Conservation (phyloP, 1,140 invertebrate species). For the Orchesella cincta region DNA sequence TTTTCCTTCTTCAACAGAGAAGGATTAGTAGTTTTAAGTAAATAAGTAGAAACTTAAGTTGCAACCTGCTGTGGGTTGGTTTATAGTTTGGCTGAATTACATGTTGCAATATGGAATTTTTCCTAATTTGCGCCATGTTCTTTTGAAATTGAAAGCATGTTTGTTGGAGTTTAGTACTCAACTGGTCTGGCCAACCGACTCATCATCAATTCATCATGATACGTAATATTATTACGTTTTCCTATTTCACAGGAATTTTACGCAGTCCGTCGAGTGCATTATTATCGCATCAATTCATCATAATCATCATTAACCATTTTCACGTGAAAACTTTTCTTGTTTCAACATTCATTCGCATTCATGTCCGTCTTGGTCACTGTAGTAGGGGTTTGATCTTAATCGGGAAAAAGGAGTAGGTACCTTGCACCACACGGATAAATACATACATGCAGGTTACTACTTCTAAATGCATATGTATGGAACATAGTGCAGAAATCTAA, state of each 20-base stretch:
- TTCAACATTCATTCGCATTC: neutral
- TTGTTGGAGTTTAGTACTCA: no score
- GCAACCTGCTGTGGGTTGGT: neutral
- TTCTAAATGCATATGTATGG: no score
- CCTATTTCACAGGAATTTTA: no score
- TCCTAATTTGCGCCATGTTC: neutral
- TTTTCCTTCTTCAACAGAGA: neutral
- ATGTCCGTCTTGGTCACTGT: neutral
- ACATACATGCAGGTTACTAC: no score
- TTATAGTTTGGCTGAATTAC: neutral
- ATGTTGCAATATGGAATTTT: slow-evolving; percentile 24
- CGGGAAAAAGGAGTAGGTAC: neutral
- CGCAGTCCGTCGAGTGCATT: no score
- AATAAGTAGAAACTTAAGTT: no score
- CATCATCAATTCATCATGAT: no score
- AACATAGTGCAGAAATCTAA: no score
- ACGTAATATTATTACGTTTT: no score
- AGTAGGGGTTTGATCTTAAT: neutral
- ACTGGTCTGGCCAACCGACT: no score
- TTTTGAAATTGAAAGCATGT: neutral
- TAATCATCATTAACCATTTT: neutral
- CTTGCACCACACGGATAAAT: neutral
- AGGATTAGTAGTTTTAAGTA: no score
- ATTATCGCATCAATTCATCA: slow-evolving; percentile 19
- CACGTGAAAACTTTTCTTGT: neutral